Evolutionary conservation across 2,797 vertebrate genomes (phyloP).

Genomic region (Moxostoma hubbsi): DNA sequence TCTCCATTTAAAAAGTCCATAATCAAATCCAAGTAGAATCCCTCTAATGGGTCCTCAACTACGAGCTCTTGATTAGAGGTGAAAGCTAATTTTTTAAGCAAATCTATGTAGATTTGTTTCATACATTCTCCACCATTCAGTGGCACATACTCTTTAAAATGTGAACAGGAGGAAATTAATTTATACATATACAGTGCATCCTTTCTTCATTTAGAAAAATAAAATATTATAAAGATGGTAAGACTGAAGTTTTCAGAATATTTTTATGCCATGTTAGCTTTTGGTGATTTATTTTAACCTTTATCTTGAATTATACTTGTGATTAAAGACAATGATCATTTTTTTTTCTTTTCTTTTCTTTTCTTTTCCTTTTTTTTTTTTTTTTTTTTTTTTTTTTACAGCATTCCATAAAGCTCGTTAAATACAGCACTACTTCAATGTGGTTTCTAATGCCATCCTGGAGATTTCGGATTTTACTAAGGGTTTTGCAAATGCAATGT

Average conservation of each 20-base stretch:
- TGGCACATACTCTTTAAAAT: not conserved
- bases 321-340: constrained; percentile 41
- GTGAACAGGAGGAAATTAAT: not conserved
- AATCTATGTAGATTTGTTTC: not conserved
- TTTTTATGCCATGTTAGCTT: constrained; percentile 13
- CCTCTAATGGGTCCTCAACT: constrained; percentile 14
- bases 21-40: constrained; percentile 27
- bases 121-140: not conserved
- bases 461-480: constrained; percentile 38
- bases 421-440: constrained; percentile 28
- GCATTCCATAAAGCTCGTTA: constrained; percentile 50
- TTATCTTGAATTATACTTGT: not conserved
- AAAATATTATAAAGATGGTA: not conserved
- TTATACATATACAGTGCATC: not conserved
- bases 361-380: no score
- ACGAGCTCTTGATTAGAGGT: constrained; percentile 40
- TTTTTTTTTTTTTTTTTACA: constrained; percentile 2
- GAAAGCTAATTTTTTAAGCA: not conserved
- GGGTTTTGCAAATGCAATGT: constrained; percentile 23
- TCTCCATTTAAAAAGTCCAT: constrained; percentile 25
- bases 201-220: not conserved
- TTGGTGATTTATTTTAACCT: constrained; percentile 16
- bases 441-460: constrained; percentile 42
- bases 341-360: not conserved
- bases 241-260: not conserved